Evolutionary conservation across 2,888 invertebrate genomes (phyloP).

Genomic region (Pristionchus arcanus): DNA sequence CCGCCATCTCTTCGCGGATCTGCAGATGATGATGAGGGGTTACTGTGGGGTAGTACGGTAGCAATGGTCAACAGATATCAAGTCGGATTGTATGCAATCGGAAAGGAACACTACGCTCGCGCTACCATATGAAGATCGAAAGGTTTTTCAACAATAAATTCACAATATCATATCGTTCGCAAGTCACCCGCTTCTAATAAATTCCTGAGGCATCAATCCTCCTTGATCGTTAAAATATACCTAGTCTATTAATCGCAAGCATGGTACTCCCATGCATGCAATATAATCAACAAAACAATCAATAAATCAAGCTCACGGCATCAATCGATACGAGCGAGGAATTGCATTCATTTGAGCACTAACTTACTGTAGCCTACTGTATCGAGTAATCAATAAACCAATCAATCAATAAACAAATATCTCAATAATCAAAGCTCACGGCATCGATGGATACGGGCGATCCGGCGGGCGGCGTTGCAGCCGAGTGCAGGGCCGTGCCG

Average conservation of each 20-base stretch:
- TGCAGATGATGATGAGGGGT: neutral
- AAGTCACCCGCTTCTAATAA: too few relatives aligned
- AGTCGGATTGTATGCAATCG: too few relatives aligned
- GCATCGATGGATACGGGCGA: constrained; percentile 53
- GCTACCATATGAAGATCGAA: too few relatives aligned
- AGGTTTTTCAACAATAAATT: too few relatives aligned
- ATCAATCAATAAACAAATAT: neutral
- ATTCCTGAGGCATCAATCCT: too few relatives aligned
- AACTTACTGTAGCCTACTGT: too few relatives aligned
- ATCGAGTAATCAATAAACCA: neutral
- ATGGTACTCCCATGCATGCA: too few relatives aligned
- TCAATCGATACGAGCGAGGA: neutral
- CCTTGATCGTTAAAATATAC: too few relatives aligned
- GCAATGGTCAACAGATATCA: neutral
- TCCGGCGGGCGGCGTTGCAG: constrained; percentile 61
- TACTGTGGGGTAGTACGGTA: neutral
- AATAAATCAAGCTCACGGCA: neutral
- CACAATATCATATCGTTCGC: too few relatives aligned
- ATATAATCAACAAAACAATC: too few relatives aligned
- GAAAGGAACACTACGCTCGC: too few relatives aligned
- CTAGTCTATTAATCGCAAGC: too few relatives aligned
- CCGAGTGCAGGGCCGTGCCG: constrained; percentile 60
- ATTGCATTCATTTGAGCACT: neutral
- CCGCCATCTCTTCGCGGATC: constrained; percentile 58
- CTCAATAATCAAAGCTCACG: neutral